Conservation (phyloP, 2,113 vertebrate species). For the Irena cyanogastra region DNA sequence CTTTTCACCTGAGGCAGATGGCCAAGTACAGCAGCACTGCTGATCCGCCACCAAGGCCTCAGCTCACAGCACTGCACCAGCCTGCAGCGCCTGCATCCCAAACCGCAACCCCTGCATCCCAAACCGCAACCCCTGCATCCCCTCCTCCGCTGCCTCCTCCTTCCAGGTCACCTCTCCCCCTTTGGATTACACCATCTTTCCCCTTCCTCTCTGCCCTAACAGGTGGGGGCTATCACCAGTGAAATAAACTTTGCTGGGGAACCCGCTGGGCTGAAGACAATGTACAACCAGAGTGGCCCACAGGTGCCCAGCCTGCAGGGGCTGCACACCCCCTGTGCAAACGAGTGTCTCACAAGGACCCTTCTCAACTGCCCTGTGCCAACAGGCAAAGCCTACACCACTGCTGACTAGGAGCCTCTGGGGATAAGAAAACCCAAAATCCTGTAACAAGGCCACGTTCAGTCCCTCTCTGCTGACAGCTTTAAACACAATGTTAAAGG, state of each 20-base stretch:
- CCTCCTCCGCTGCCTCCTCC: background rate
- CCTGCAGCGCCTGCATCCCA: fast-evolving
- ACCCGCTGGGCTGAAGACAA: background rate
- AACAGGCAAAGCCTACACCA: background rate
- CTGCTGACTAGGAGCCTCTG: background rate
- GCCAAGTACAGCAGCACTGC: background rate
- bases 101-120: background rate
- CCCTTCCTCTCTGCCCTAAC: background rate
- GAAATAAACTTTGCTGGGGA: background rate
- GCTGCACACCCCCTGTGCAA: background rate
- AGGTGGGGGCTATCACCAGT: background rate
- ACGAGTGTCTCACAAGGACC: background rate
- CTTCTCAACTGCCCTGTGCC: background rate
- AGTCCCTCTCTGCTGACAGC: background rate
- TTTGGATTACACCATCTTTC: background rate
- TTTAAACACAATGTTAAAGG: background rate
- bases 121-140: background rate
- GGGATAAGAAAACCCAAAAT: background rate
- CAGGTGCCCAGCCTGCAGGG: fast-evolving
- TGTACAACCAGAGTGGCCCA: background rate
- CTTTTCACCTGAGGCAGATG: background rate
- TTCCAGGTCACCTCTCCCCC: background rate
- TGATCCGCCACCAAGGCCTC: background rate
- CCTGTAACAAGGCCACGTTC: background rate
- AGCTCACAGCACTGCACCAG: background rate